Evolutionary conservation across 2,888 invertebrate genomes (phyloP), one percentile per base, ranked within the genome.

Genomic region (Drosophila anceps): DNA sequence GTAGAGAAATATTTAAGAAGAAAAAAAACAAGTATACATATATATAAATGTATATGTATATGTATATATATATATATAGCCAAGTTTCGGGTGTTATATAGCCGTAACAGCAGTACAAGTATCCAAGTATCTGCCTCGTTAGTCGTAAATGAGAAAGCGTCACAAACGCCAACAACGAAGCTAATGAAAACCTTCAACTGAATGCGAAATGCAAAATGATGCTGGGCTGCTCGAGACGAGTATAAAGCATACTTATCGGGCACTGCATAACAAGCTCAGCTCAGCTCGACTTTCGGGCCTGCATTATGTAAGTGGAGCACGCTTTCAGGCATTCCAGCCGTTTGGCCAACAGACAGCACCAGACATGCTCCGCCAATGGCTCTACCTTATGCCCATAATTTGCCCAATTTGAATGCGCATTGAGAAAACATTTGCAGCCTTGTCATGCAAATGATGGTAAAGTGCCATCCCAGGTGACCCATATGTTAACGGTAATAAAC

Each of bases 401-500:
- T 70, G 82, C 63, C 80, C 82, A 82, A 82, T 81, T 81, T 82
- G 69, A 79, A 76, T 76, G 76, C 69, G 79, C 80, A 82, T 76
- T 68, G 82, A 73, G 76, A 79, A 82, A 79, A 81, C 75, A 83
- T 81, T 73, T 67, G 61, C 66, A 57, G 76, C 33, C 73, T 66
- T 79, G 82, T 79, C 84, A 81, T 79, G 82, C 82, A 82, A 82
- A 82, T 84, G 74, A 81, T 81, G 84, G 72, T 70, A 79, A 79
- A 81, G 67, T 73, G 70, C 67, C 69, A 77, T 84, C 84, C 84
- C 84, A 76, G 87, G 81, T 79, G 84, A 87, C 84, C 87, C 81
- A 87, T 82, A 87, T 84, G 85, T 81, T 80, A 82, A 66, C 73
- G 79, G 70, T 64, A 82, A 87, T 87, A 84, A 82, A 81, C 84